Evolutionary conservation across 1,140 invertebrate species (phyloP), one percentile per base, ranked within the genome.

Genomic region (Liolophura sinensis): DNA sequence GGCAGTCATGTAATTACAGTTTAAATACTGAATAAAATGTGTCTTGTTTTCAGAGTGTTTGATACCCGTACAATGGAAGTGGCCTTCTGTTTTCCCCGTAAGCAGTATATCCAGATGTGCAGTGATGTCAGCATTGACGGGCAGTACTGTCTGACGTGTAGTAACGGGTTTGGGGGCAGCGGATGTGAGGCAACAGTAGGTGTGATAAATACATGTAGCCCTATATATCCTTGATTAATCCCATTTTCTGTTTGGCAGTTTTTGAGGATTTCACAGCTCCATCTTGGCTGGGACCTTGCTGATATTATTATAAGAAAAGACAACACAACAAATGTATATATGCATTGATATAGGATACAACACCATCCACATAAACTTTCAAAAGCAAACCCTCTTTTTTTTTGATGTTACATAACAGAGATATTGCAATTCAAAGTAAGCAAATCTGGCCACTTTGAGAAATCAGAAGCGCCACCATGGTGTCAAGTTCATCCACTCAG

Each of bases 161-260:
- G 83, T 68, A 84, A 84, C 69, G 83, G 83, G 1, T 83, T 84
- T 68, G 69, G 74, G 51, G 83, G 83, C 16, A 82, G 77, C 62
- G 83, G 83, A 11, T 83, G 82, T 78, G 83, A 84, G 67, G 77
- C 77, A n/a, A 82, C 82, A 20, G 82, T 84, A 71, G 76, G 74
- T 69, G 49, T n/a, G n/a, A n/a, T n/a, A n/a, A n/a, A n/a, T n/a
- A n/a, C n/a, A n/a, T n/a, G n/a, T n/a, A n/a, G n/a, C n/a, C 55
- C 14, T 16, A 24, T 14, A 22, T 57, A 18, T 57, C 55, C 14
- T 25, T 62, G 22, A n/a, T n/a, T 16, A 59, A 27, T 5, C 14
- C 55, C 24, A 57, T 25, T 24, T 14, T 57, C 24, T 12, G 16
- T 14, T 15, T 14, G 14, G 22, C 16, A 14, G 14, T 25, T 14